Evolutionary conservation across 2,797 vertebrate species (phyloP).

Genomic region (Gouania willdenowi): DNA sequence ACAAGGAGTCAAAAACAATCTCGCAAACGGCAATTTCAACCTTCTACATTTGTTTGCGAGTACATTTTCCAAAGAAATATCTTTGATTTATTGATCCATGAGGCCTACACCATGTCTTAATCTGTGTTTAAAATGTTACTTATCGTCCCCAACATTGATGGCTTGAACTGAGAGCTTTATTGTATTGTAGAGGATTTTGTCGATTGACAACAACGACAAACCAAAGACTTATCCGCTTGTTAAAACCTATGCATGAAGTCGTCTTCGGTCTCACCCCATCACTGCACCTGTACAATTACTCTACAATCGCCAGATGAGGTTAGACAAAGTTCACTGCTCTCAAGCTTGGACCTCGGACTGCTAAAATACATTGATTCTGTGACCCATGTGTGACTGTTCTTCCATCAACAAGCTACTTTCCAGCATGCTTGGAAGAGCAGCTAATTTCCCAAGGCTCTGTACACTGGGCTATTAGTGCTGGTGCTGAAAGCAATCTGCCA

Average conservation of each 20-base stretch:
- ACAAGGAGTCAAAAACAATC: too few species aligned
- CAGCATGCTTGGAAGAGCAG: constrained; percentile 40
- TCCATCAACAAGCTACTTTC: constrained; percentile 33
- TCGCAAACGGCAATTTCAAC: too few species aligned
- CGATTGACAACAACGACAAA: too few species aligned
- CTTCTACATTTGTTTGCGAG: too few species aligned
- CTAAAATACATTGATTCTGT: constrained; percentile 58
- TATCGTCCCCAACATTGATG: too few species aligned
- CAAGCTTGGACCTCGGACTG: constrained; percentile 29
- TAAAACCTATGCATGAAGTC: too few species aligned
- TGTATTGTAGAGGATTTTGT: too few species aligned
- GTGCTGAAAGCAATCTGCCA: constrained; percentile 56
- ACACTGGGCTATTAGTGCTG: constrained; percentile 44
- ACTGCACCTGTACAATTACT: constrained; percentile 32
- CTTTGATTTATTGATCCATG: too few species aligned
- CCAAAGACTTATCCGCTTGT: not conserved
- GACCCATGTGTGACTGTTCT: constrained; percentile 55
- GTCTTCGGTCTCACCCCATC: constrained; percentile 14
- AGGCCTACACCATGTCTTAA: too few species aligned
- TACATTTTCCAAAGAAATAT: too few species aligned
- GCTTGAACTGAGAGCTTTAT: too few species aligned
- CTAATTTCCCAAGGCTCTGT: constrained; percentile 69
- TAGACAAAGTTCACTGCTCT: constrained; percentile 42
- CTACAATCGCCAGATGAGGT: constrained; percentile 28
- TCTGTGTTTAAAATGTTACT: too few species aligned